Percentiles rank a stretch among this genome's conserved stretches.
phyloP scores from a whole-genome alignment of 2,888 invertebrate genomes.

The Maniola hyperantus region DNA sequence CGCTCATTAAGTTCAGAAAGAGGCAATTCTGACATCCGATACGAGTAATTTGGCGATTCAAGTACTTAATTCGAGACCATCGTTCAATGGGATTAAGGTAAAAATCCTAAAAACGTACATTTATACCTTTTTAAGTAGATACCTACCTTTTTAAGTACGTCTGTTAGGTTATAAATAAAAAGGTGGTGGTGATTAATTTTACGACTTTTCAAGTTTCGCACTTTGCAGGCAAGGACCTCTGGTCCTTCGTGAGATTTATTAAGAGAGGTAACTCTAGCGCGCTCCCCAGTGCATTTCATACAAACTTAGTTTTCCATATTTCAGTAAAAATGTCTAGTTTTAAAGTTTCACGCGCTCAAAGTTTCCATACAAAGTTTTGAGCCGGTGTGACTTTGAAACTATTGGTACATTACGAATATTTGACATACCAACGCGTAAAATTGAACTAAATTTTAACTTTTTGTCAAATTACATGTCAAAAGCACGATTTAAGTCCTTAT shows the following conservation, averaged over 20 bases:
- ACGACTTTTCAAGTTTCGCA: neutral
- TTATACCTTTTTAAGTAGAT: constrained; percentile 13
- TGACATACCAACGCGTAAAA: no score
- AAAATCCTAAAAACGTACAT: constrained; percentile 23
- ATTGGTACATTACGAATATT: no score
- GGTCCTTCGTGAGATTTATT: neutral
- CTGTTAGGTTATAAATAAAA: neutral
- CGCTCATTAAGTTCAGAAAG: constrained; percentile 67
- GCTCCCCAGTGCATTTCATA: no score
- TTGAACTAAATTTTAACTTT: no score
- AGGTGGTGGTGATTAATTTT: neutral
- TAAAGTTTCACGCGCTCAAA: no score
- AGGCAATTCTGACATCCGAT: constrained; percentile 66
- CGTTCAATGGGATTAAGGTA: constrained; percentile 40
- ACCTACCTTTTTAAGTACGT: neutral
- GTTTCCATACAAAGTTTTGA: no score
- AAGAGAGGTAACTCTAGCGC: no score
- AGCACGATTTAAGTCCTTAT: no score
- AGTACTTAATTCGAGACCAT: constrained; percentile 51
- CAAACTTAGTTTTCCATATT: no score
- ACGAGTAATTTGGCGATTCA: constrained; percentile 60
- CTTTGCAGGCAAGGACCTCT: neutral
- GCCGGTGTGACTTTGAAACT: no score
- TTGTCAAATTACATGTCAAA: no score
- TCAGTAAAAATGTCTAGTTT: no score